Evolutionary conservation across 2,797 vertebrate species (phyloP).

Genomic region (Ptychadena robeensis): DNA sequence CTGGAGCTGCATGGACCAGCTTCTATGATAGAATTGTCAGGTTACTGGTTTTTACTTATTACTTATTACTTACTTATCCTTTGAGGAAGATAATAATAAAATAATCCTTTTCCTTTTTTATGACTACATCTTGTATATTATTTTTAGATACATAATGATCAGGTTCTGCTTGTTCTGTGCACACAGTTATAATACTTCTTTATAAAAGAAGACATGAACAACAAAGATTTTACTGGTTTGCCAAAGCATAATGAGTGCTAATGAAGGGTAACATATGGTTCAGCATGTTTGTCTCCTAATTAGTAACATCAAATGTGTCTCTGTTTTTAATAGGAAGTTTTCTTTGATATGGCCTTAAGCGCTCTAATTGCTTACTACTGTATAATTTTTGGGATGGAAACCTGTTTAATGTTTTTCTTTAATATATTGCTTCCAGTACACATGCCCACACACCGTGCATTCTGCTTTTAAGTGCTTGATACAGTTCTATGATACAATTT

Average conservation of each 20-base stretch:
- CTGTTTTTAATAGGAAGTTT: slow-evolving; percentile 53
- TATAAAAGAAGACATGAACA: slow-evolving; percentile 2
- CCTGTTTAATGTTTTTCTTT: slow-evolving; percentile 52
- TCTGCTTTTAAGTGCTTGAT: not conserved
- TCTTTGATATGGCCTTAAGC: slow-evolving; percentile 51
- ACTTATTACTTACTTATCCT: not conserved
- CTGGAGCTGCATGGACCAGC: not conserved
- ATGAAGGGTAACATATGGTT: slow-evolving; percentile 54
- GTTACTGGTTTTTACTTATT: not conserved
- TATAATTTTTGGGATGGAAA: slow-evolving; percentile 37
- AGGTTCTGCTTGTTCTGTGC: not conserved
- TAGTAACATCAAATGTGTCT: slow-evolving; percentile 52
- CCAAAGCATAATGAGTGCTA: slow-evolving; percentile 32
- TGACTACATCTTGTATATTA: not conserved
- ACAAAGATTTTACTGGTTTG: slow-evolving; percentile 22
- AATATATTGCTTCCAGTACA: slow-evolving; percentile 15
- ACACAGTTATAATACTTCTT: not conserved
- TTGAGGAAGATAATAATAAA: not conserved
- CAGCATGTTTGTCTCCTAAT: slow-evolving; percentile 42
- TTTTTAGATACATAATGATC: not conserved
- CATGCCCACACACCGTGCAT: not conserved
- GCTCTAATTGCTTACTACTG: slow-evolving; percentile 44
- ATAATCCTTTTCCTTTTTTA: not conserved
- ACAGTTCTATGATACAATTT: not conserved
- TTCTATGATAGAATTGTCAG: not conserved